These are phyloP conservation scores for Ylistrum balloti DNA, from an alignment of 1,140 invertebrate species.

Conservation along the genomic window DNA sequence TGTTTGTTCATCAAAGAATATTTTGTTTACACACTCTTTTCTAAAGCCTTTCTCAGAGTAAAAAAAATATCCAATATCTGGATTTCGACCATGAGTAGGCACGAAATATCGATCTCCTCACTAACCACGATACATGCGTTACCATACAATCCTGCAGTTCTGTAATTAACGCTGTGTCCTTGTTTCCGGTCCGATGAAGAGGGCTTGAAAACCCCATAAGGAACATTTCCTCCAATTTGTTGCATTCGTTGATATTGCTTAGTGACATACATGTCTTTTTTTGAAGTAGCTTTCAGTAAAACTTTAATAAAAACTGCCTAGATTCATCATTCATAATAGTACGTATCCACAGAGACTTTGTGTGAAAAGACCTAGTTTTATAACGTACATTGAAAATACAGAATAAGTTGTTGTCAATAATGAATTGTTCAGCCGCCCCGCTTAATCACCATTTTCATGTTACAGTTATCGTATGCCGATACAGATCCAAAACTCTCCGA, in stretches of 20 bases:
- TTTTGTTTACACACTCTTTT: too few species aligned
- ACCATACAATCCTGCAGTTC: background rate
- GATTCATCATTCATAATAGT: background rate
- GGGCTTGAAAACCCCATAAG: slow-evolving; percentile 9
- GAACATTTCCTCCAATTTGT: background rate
- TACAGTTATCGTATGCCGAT: slow-evolving; percentile 97
- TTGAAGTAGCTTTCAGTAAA: background rate
- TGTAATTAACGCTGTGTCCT: background rate
- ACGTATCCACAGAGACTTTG: background rate
- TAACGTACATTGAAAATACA: background rate
- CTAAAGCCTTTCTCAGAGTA: too few species aligned
- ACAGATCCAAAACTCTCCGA: slow-evolving; percentile 99
- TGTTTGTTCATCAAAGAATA: too few species aligned
- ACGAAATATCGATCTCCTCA: background rate
- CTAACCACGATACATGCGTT: background rate
- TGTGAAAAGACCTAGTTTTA: background rate
- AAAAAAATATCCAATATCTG: too few species aligned
- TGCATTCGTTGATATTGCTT: background rate
- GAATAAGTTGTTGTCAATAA: background rate
- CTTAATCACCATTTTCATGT: slow-evolving; percentile 61
- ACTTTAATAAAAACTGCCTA: background rate
- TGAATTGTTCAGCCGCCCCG: background rate
- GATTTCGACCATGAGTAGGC: background rate
- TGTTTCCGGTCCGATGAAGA: background rate
- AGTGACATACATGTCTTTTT: background rate